phyloP scores from a whole-genome alignment of 2,113 vertebrate species.

The Chinchilla lanigera region DNA sequence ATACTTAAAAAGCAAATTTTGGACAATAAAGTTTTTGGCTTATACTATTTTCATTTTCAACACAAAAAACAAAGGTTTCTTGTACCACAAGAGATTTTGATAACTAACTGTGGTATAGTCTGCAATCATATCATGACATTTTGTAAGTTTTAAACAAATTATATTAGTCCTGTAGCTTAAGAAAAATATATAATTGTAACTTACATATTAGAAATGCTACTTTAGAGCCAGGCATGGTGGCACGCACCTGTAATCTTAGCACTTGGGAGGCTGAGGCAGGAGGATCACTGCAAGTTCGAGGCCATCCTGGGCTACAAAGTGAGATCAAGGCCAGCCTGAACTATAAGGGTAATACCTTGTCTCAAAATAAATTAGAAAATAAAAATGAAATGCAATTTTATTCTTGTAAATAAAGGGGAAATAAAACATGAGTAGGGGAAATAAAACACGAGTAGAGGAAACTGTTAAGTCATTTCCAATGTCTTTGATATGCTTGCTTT shows the following conservation, averaged over 20 bases:
- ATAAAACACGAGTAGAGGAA: not conserved
- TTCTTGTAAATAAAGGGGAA: not conserved
- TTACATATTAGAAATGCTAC: not conserved
- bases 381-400: not conserved
- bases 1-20: not conserved
- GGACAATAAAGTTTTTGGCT: not conserved
- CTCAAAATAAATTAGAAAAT: not conserved
- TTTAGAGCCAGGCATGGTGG: no score
- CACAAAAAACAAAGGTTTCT: not conserved
- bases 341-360: not conserved
- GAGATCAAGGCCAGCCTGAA: no score
- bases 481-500: not conserved
- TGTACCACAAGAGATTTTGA: not conserved
- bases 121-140: not conserved
- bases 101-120: not conserved
- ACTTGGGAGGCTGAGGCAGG: not conserved
- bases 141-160: not conserved
- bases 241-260: not conserved
- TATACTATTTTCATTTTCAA: constrained; percentile 11
- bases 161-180: not conserved
- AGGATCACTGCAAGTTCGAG: not conserved
- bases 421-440: not conserved
- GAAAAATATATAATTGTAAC: not conserved
- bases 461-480: not conserved
- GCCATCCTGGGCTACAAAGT: not conserved